These are phyloP conservation scores for Callimorpha dominula DNA, from an alignment of 2,888 invertebrate species.

Conservation along the genomic window DNA sequence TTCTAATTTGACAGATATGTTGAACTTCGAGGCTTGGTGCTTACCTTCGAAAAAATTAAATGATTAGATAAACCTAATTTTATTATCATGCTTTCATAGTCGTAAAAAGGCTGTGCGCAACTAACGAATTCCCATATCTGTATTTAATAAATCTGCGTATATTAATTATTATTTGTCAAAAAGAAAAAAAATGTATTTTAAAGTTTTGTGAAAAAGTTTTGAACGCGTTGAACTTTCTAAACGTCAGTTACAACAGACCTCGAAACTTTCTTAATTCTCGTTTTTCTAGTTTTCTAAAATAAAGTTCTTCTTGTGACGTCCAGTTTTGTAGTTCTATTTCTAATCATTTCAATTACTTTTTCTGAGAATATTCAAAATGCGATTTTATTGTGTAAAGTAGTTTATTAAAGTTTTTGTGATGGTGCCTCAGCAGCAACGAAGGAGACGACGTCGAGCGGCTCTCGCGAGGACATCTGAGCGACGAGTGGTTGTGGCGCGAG, in stretches of 20 bases:
- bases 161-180: neutral
- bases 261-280: constrained; percentile 79
- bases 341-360: constrained; percentile 21
- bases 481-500: constrained; percentile 94
- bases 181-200: constrained; percentile 7
- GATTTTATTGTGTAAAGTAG: constrained; percentile 42
- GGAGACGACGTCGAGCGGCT: constrained; percentile 77
- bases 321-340: constrained; percentile 9
- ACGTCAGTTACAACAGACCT: constrained; percentile 75
- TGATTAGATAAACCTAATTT: neutral
- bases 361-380: constrained; percentile 18
- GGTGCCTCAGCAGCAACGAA: constrained; percentile 83
- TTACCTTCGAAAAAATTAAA: neutral
- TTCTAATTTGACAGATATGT: constrained; percentile 4
- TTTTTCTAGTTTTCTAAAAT: constrained; percentile 77
- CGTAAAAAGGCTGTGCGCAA: neutral
- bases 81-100: neutral
- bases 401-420: constrained; percentile 62
- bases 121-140: neutral
- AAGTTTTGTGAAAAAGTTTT: constrained; percentile 32
- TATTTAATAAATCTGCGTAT: neutral
- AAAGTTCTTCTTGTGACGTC: constrained; percentile 40
- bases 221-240: constrained; percentile 79
- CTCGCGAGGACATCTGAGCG: constrained; percentile 88
- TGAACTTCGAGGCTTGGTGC: neutral